Conservation (phyloP, 2,113 vertebrate species). For the Tachycineta bicolor region DNA sequence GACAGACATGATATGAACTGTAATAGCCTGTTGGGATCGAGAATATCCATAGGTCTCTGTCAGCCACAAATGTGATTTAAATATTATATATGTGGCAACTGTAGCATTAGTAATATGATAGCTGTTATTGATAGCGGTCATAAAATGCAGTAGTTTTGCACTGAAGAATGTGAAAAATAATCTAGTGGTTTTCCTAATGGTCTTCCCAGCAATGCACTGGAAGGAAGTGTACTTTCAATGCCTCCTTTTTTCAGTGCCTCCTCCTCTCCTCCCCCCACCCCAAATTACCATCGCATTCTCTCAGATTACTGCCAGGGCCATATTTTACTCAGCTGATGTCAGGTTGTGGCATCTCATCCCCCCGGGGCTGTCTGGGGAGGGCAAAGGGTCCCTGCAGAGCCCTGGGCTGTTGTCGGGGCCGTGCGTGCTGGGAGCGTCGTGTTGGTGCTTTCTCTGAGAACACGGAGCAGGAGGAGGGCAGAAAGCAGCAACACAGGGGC, state of each 20-base stretch:
- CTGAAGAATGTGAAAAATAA: constrained; percentile 54
- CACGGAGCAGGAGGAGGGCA: neutral
- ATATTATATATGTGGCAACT: constrained; percentile 70
- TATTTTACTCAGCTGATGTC: neutral
- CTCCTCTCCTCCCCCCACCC: neutral
- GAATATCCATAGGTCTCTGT: constrained; percentile 73
- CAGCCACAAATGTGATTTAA: constrained; percentile 72
- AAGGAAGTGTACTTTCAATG: neutral
- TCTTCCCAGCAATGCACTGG: neutral
- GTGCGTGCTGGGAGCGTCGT: rapidly evolving
- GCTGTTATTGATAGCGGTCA: constrained; percentile 66
- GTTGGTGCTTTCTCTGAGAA: neutral
- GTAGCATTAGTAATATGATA: constrained; percentile 42
- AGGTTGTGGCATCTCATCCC: neutral
- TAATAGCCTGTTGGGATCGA: constrained; percentile 76
- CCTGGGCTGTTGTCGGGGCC: rapidly evolving
- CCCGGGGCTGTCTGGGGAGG: neutral
- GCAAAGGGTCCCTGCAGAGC: neutral
- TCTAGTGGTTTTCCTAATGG: constrained; percentile 8
- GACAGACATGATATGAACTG: constrained; percentile 74
- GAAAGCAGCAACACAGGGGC: neutral
- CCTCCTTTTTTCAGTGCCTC: neutral
- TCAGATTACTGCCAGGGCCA: neutral
- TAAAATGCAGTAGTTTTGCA: constrained; percentile 41
- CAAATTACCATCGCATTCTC: constrained; percentile 1